phyloP scores from a whole-genome alignment of 2,113 vertebrate species.

The Zingel zingel region DNA sequence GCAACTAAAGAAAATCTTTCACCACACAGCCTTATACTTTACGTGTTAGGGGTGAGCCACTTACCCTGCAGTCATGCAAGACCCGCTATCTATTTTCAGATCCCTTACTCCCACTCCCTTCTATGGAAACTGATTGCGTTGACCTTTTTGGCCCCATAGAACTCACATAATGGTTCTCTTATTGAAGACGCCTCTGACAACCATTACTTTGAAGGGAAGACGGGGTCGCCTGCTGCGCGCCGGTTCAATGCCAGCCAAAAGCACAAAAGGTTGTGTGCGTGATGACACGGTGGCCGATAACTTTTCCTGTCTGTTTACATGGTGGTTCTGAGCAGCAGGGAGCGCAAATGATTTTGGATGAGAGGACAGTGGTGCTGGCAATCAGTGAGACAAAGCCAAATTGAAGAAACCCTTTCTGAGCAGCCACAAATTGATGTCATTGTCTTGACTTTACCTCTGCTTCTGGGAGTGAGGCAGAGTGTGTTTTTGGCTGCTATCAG shows the following conservation, averaged over 20 bases:
- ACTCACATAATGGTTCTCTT: constrained; percentile 70
- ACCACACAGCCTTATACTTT: background rate
- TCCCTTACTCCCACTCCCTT: constrained; percentile 53
- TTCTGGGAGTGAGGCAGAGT: background rate
- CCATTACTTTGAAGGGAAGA: constrained; percentile 70
- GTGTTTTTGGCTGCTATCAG: background rate
- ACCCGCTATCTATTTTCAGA: constrained; percentile 64
- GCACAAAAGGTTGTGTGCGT: constrained; percentile 58
- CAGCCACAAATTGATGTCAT: constrained; percentile 43
- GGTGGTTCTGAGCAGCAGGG: constrained; percentile 57
- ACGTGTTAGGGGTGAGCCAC: background rate
- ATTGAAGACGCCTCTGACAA: constrained; percentile 74
- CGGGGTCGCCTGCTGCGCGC: constrained; percentile 69
- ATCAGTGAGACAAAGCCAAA: constrained; percentile 63
- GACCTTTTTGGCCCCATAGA: constrained; percentile 79
- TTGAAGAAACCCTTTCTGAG: constrained; percentile 55
- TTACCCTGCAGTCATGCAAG: constrained; percentile 16
- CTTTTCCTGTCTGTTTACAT: constrained; percentile 62
- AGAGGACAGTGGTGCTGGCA: constrained; percentile 51
- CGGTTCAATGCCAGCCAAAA: constrained; percentile 67
- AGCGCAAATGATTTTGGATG: constrained; percentile 70
- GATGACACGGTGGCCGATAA: constrained; percentile 27
- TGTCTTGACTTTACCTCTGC: constrained; percentile 39
- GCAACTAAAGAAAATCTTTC: constrained; percentile 21
- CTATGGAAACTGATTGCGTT: constrained; percentile 68